These are phyloP conservation scores for Montifringilla adamsi DNA, from an alignment of 2,113 vertebrate species.

Conservation along the genomic window DNA sequence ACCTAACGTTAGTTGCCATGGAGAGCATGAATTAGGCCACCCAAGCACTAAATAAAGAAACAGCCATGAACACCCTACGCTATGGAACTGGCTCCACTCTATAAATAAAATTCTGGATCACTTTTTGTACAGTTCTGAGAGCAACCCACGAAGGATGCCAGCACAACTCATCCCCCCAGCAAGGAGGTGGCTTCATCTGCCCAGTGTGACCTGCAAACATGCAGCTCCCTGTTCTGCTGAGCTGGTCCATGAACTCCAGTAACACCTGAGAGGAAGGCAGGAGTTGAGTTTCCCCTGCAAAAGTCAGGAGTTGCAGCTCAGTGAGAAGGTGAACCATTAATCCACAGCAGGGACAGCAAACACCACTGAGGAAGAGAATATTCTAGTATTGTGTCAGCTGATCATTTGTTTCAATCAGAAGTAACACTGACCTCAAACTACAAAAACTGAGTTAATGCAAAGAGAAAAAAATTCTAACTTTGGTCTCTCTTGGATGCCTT, in stretches of 20 bases:
- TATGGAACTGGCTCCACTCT: background rate
- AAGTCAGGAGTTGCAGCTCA: background rate
- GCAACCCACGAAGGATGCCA: background rate
- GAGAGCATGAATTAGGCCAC: conserved; percentile 64
- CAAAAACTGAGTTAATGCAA: background rate
- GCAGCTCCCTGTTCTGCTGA: background rate
- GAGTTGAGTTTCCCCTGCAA: background rate
- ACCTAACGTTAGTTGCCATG: conserved; percentile 53
- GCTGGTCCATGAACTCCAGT: background rate
- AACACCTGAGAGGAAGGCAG: background rate
- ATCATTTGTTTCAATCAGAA: background rate
- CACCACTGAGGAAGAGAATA: background rate
- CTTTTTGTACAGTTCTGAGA: conserved; percentile 46
- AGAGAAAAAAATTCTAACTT: background rate
- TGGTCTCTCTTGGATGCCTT: background rate
- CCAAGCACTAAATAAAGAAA: conserved; percentile 55
- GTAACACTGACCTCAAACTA: background rate
- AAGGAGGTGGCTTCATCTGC: background rate
- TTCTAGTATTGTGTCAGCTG: background rate
- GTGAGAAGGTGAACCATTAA: background rate
- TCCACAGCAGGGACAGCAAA: background rate
- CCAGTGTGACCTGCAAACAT: background rate
- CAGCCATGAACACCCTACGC: conserved; percentile 2
- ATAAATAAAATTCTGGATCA: conserved; percentile 45
- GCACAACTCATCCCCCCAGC: background rate